Conservation (phyloP, 2,888 invertebrate species). For the Magallana nippona region DNA sequence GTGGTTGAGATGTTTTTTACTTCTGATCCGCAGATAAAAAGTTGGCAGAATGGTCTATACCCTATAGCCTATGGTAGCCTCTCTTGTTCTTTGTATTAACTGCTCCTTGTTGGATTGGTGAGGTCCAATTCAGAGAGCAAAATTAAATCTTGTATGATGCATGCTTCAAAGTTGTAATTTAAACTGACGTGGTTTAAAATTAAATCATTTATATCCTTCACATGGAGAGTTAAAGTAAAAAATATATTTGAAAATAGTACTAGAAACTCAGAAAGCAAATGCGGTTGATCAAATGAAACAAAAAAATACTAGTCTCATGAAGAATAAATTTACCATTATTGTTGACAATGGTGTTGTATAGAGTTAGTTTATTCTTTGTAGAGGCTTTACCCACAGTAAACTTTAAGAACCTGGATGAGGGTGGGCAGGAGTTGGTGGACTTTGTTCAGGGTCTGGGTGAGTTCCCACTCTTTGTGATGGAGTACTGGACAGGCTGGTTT, state of each 20-base stretch:
- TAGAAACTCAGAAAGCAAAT: too few relatives aligned
- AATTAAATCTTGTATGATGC: too few relatives aligned
- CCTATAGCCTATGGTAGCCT: background rate
- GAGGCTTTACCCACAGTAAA: slow-evolving; percentile 83
- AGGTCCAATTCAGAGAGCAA: too few relatives aligned
- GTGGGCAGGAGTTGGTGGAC: slow-evolving; percentile 78
- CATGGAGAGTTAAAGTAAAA: too few relatives aligned
- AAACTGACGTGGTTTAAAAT: too few relatives aligned
- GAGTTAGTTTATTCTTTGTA: slow-evolving; percentile 37
- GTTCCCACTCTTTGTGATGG: slow-evolving; percentile 83
- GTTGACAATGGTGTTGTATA: background rate
- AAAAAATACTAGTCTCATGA: too few relatives aligned
- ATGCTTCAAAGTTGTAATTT: too few relatives aligned
- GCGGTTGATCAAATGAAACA: too few relatives aligned
- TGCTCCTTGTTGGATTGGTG: background rate
- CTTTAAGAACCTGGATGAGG: slow-evolving; percentile 80
- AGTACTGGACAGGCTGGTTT: slow-evolving; percentile 84
- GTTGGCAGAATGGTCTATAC: slow-evolving; percentile 48
- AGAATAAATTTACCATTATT: background rate
- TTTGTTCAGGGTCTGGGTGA: slow-evolving; percentile 81
- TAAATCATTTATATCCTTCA: too few relatives aligned
- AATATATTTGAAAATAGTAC: too few relatives aligned
- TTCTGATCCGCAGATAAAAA: slow-evolving; percentile 79
- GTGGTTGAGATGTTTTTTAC: slow-evolving; percentile 81
- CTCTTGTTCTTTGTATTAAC: background rate